Evolutionary conservation across 2,113 vertebrate genomes (phyloP), one percentile per base, ranked within the genome.

Genomic region (Dendropsophus ebraccatus): DNA sequence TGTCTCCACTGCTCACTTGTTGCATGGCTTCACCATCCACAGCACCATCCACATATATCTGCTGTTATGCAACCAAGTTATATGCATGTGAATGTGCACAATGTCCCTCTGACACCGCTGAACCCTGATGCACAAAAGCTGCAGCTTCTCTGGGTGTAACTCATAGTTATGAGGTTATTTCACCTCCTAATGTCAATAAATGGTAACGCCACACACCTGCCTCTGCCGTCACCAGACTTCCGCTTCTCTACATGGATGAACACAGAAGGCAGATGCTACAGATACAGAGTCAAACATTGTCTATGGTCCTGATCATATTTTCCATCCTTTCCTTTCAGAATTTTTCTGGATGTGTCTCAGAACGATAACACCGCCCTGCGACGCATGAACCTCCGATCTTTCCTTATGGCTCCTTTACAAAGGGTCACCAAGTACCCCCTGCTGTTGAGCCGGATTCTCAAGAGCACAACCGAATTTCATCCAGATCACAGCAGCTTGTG

Each of bases 261-360:
- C 58, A 28, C 13, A 11, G 10, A 25, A 56, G 19, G 52, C 17
- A 21, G 21, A 21, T 56, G 6, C 19, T 56, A 13, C n/a, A 65
- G 60, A 9, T 41, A 11, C 19, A 13, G 32, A 21, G 37, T 21
- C 21, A 1, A 16, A 16, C 5, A 49, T 50, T 75, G 73, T 49
- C 12, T 2, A 10, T 45, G 0, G 23, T 73, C 69, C 37, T 41
- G 67, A 41, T 19, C 7, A 23, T 23, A 37, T 41, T 9, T 69
- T 47, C 5, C 30, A 41, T 41, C 21, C 2, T 91, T 50, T n/a
- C 67, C 12, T 83, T 88, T 58, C 77, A 98, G 97, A 90, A 98
- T 98, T 91, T 98, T 98, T 90, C 93, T 98, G 85, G 94, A 97
- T 0, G 96, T 97, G 84, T 98, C 97, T 49, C 97, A 98, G 91